Evolutionary conservation across 1,140 invertebrate genomes (phyloP).

Genomic region (Anthonomus grandis): DNA sequence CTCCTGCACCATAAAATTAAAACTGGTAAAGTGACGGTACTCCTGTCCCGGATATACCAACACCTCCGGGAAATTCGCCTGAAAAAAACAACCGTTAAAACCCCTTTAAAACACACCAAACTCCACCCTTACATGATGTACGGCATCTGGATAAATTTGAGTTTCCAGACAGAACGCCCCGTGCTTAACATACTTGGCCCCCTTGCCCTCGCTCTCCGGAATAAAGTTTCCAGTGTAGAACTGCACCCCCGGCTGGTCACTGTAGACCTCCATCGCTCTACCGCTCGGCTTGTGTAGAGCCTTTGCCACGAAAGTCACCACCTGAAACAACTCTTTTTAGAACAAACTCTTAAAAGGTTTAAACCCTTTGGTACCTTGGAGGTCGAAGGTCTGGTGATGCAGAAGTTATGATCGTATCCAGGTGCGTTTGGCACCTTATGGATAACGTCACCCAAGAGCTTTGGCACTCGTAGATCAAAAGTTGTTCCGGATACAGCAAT

Average conservation of each 20-base stretch:
- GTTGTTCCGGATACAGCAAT: slow-evolving; percentile 34
- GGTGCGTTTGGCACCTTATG: slow-evolving; percentile 45
- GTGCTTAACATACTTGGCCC: slow-evolving; percentile 68
- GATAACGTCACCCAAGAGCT: slow-evolving; percentile 53
- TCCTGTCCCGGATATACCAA: slow-evolving; percentile 69
- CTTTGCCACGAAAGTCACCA: slow-evolving; percentile 46
- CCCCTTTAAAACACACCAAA: neutral
- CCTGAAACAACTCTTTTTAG: slow-evolving; percentile 27
- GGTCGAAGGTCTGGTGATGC: slow-evolving; percentile 32
- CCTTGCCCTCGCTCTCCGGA: slow-evolving; percentile 66
- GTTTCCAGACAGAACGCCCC: slow-evolving; percentile 87
- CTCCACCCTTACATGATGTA: slow-evolving; percentile 69
- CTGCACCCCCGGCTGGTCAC: slow-evolving; percentile 86
- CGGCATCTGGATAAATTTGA: slow-evolving; percentile 87
- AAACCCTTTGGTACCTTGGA: slow-evolving; percentile 23
- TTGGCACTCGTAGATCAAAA: slow-evolving; percentile 64
- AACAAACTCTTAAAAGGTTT: neutral
- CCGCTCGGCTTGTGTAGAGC: slow-evolving; percentile 68
- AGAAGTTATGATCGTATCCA: slow-evolving; percentile 79
- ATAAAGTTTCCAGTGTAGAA: slow-evolving; percentile 84
- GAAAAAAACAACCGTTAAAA: slow-evolving; percentile 27
- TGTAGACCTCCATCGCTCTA: slow-evolving; percentile 70
- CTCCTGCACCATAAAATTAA: slow-evolving; percentile 32
- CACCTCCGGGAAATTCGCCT: slow-evolving; percentile 70
- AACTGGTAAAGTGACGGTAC: slow-evolving; percentile 52